A percentile compares a stretch with the other conserved stretches of the same genome.
phyloP scores from a whole-genome alignment of 2,888 invertebrate species.

The Leptopilina myrica region DNA sequence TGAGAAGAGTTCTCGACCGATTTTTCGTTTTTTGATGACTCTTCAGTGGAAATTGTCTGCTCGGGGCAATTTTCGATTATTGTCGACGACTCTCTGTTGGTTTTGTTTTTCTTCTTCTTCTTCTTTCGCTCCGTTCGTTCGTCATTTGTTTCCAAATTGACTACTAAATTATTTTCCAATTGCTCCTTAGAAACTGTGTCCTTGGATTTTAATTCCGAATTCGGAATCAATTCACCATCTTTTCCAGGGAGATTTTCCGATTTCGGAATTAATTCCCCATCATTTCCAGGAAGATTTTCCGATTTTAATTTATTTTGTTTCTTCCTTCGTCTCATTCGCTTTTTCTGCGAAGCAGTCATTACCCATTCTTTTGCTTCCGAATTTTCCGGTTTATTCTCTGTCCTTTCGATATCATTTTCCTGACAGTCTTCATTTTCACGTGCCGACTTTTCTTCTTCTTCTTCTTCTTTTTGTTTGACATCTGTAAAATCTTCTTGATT shows the following conservation, averaged over 20 bases:
- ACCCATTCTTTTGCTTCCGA: conserved; percentile 27
- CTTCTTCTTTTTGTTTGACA: conserved; percentile 37
- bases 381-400: conserved; percentile 34
- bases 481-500: not conserved
- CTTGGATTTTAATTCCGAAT: too few species aligned
- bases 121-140: conserved; percentile 47
- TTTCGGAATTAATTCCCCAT: not conserved
- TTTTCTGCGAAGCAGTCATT: conserved; percentile 30
- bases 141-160: too few species aligned
- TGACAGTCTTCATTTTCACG: conserved; percentile 29
- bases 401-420: conserved; percentile 38
- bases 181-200: too few species aligned
- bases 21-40: conserved; percentile 49
- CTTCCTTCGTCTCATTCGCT: conserved; percentile 25
- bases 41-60: conserved; percentile 1
- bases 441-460: not conserved
- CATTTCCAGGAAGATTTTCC: not conserved
- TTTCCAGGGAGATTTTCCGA: not conserved
- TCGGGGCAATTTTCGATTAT: conserved; percentile 7
- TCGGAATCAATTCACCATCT: not conserved
- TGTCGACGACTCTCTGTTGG: not conserved
- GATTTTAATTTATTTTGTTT: not conserved
- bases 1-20: conserved; percentile 25
- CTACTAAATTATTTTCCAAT: too few species aligned
- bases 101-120: conserved; percentile 48